phyloP scores from a whole-genome alignment of 2,888 invertebrate species.

The Drosophila kokeensis region DNA sequence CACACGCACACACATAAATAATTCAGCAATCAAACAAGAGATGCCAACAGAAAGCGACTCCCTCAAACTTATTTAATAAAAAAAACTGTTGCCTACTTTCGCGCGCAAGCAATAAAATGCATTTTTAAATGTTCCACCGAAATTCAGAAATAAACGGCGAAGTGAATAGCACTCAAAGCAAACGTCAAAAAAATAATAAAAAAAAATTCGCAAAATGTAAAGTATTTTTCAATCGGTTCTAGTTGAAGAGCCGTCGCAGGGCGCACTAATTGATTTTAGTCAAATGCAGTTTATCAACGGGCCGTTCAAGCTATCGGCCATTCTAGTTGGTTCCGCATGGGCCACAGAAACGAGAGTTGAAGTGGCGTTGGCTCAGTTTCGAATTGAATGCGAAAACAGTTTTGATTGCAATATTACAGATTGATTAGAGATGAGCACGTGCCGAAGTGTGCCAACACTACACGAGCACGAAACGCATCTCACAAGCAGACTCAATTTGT shows the following conservation, averaged over 20 bases:
- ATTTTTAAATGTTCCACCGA: conserved; percentile 32
- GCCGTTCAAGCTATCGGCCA: conserved; percentile 7
- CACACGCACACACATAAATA: conserved; percentile 57
- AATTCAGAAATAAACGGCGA: neutral
- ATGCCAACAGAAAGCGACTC: neutral
- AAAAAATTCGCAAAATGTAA: conserved; percentile 14
- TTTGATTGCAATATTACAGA: conserved; percentile 29
- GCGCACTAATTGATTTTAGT: conserved; percentile 54
- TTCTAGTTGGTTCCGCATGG: conserved; percentile 14
- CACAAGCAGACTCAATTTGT: neutral
- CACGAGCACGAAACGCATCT: neutral
- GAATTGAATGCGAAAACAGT: conserved; percentile 30
- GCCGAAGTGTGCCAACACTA: neutral
- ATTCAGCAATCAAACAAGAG: conserved; percentile 60
- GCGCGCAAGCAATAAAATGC: conserved; percentile 34
- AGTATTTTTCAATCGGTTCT: conserved; percentile 44
- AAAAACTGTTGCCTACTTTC: conserved; percentile 59
- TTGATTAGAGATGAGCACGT: conserved; percentile 11
- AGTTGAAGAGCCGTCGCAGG: conserved; percentile 40
- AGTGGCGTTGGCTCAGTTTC: conserved; percentile 37
- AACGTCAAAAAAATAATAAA: conserved; percentile 1
- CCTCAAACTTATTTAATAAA: neutral
- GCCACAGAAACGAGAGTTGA: conserved; percentile 19
- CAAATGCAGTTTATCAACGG: conserved; percentile 36
- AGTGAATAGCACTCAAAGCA: conserved; percentile 11